These are phyloP conservation scores for Ostrea edulis DNA, from an alignment of 1,140 invertebrate species.

Conservation along the genomic window DNA sequence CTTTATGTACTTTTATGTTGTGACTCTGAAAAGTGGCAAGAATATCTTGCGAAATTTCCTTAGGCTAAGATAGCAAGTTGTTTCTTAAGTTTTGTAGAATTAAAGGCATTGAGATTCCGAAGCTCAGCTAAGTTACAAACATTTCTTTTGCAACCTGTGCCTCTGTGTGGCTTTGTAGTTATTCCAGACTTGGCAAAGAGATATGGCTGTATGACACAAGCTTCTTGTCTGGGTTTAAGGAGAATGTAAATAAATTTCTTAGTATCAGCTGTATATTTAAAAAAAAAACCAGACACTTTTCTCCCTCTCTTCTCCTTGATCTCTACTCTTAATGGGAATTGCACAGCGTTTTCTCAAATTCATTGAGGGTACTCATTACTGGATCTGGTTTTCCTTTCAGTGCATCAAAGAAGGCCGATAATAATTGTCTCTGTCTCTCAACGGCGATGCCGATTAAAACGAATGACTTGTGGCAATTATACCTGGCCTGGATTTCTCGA, in stretches of 20 bases:
- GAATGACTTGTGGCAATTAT: background rate
- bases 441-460: background rate
- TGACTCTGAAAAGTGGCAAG: constrained; percentile 45
- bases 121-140: background rate
- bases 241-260: background rate
- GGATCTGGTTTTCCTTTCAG: background rate
- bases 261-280: background rate
- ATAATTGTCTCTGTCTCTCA: background rate
- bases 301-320: background rate
- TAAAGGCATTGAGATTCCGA: constrained; percentile 26
- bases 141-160: background rate
- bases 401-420: background rate
- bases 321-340: constrained; percentile 13
- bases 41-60: constrained; percentile 42
- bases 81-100: constrained; percentile 69
- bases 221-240: background rate
- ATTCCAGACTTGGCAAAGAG: no score
- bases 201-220: background rate
- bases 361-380: background rate
- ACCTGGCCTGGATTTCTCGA: no score
- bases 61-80: constrained; percentile 45
- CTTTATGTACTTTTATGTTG: no score
- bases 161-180: constrained; percentile 12
- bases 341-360: constrained; percentile 29
- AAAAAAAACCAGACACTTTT: background rate